Base-by-base conservation (phyloP, 2,888 invertebrate species). In the Brachynemurus nebulosus region DNA sequence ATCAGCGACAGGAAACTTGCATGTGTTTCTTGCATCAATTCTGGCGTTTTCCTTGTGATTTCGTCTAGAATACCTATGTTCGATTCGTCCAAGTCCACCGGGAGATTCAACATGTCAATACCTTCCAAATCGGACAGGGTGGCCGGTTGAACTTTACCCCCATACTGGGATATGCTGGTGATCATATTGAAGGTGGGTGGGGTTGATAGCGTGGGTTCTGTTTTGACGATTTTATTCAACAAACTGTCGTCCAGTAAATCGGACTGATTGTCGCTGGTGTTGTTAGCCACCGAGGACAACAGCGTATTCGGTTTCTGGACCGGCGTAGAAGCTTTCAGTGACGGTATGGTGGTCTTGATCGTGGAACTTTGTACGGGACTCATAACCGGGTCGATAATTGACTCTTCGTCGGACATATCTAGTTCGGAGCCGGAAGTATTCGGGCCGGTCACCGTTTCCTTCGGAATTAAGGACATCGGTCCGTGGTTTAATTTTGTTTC, bases 1-100 rank as follows among this genome's bases (percentile, higher is more conserved):
- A 95, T 72, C 34, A 95, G 65, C 1, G 90, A 86, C 61, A 95
- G 78, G 69, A 90, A 95, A 60, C 82, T 85, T 0, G 81, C 75
- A 53, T 86, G 86, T 0, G 85, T 85, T 40, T 85, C 86, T 62
- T 86, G 84, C 62, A 83, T 83, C 27, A 86, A 62, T 40, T 73
- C 69, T 16, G 73, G 70, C 5, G 68, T 57, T 59, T 68, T 62
- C 56, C 58, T 66, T 57, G 68, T 70, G 21, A 73, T 65, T 46
- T 70, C 70, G 39, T 61, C 62, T 38, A 72, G 58, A 48, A 71
- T 69, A 58, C 72, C 72, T 58, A 73, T 57, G 64, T 57, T 57
- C 3, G 61, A 69, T 53, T 82, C 81, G 16, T 80, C 81, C 48
- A 84, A 61, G 59, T 83, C 82, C 44, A 84, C 77, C 1, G 83